Evolutionary conservation across 2,888 invertebrate genomes (phyloP).

Genomic region (Melinaea menophilus): DNA sequence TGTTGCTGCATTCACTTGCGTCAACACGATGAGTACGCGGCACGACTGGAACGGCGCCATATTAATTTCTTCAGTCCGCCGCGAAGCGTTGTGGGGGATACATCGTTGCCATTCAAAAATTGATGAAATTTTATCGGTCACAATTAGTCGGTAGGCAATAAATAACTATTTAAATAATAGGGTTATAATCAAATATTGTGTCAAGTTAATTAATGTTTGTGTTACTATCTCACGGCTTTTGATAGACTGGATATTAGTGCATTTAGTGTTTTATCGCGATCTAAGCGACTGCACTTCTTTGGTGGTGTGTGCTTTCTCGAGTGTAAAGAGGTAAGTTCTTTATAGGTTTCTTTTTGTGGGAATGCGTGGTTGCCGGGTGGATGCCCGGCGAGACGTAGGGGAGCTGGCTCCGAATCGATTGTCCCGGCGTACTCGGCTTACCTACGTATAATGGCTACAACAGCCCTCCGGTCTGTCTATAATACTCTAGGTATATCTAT

Average conservation of each 20-base stretch:
- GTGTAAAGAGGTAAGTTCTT: slow-evolving; percentile 73
- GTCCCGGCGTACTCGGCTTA: slow-evolving; percentile 47
- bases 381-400: slow-evolving; percentile 49
- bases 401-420: slow-evolving; percentile 68
- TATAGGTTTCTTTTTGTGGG: slow-evolving; percentile 40
- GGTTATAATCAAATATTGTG: slow-evolving; percentile 48
- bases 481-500: slow-evolving; percentile 28
- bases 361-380: slow-evolving; percentile 36
- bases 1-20: slow-evolving; percentile 61
- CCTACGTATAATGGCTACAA: slow-evolving; percentile 39
- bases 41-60: slow-evolving; percentile 62
- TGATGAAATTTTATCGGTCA: slow-evolving; percentile 48
- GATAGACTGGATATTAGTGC: slow-evolving; percentile 55
- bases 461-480: slow-evolving; percentile 52
- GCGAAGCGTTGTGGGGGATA: slow-evolving; percentile 64
- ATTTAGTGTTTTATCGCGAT: slow-evolving; percentile 65
- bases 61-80: slow-evolving; percentile 70
- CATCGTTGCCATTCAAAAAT: slow-evolving; percentile 36
- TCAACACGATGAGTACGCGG: slow-evolving; percentile 48
- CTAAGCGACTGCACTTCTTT: slow-evolving; percentile 66
- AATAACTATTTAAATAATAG: slow-evolving; percentile 23
- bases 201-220: slow-evolving; percentile 62
- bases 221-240: slow-evolving; percentile 44
- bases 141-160: slow-evolving; percentile 43
- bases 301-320: slow-evolving; percentile 62